Conservation (phyloP, 2,113 vertebrate genomes). For the Nasalis larvatus region DNA sequence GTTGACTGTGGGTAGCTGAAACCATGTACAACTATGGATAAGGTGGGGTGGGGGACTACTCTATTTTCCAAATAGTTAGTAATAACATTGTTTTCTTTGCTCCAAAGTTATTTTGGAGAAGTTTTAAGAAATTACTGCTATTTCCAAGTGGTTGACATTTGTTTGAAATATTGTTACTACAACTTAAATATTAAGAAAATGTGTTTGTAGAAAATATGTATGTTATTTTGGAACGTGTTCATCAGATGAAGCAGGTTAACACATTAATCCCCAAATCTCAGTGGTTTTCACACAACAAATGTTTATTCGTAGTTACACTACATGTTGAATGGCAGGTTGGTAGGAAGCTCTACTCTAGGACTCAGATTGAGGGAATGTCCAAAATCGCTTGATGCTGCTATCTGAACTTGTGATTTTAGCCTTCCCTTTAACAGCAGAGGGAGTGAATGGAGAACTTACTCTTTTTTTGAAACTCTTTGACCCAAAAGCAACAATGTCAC, state of each 20-base stretch:
- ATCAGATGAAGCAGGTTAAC: not conserved
- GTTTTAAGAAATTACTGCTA: not conserved
- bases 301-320: not conserved
- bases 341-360: not conserved
- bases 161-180: not conserved
- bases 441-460: not conserved
- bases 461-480: constrained; percentile 42
- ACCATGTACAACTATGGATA: not conserved
- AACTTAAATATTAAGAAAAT: constrained; percentile 17
- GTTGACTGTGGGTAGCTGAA: not conserved
- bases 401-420: not conserved
- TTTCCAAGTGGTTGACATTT: not conserved
- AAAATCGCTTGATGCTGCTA: not conserved
- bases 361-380: not conserved
- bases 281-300: not conserved
- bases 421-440: not conserved
- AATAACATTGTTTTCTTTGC: constrained; percentile 13
- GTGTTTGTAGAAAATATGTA: not conserved
- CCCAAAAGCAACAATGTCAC: not conserved
- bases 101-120: constrained; percentile 33
- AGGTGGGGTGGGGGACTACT: not conserved
- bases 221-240: not conserved
- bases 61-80: not conserved
- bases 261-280: not conserved
- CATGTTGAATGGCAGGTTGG: not conserved